Conservation (phyloP, 2,797 vertebrate species). For the Nothura maculosa region DNA sequence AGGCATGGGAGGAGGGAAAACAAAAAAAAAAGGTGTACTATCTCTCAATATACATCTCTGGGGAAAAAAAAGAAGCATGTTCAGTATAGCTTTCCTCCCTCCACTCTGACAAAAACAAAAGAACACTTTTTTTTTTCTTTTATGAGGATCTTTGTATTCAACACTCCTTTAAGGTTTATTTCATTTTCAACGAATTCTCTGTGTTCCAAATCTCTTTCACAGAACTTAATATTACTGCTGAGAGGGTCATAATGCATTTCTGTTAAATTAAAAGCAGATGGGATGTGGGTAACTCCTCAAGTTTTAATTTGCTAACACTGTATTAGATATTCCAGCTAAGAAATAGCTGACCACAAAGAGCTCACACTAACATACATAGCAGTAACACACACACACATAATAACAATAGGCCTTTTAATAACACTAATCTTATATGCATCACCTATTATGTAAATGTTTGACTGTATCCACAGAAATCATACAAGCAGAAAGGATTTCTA, state of each 20-base stretch:
- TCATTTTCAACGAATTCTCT: constrained; percentile 53
- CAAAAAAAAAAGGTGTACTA: background rate
- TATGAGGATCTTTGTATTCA: constrained; percentile 22
- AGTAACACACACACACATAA: background rate
- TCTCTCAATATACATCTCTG: background rate
- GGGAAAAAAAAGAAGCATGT: background rate
- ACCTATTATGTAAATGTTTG: background rate
- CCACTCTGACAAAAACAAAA: too few species aligned
- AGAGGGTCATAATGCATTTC: constrained; percentile 49
- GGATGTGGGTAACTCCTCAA: constrained; percentile 33
- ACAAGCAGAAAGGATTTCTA: background rate
- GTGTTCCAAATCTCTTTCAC: constrained; percentile 36
- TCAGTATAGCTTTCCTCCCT: background rate
- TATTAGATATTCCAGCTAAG: constrained; percentile 44
- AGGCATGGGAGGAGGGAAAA: background rate
- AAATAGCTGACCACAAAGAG: constrained; percentile 29
- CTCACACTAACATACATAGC: background rate
- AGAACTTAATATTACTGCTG: constrained; percentile 45
- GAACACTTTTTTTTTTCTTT: background rate
- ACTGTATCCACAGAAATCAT: background rate
- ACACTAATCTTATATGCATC: background rate
- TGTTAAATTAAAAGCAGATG: constrained; percentile 50
- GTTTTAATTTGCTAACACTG: constrained; percentile 45
- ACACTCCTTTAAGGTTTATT: constrained; percentile 48
- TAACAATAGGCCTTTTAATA: background rate